Conservation (phyloP, 2,888 invertebrate genomes). For the Cenopis cana region DNA sequence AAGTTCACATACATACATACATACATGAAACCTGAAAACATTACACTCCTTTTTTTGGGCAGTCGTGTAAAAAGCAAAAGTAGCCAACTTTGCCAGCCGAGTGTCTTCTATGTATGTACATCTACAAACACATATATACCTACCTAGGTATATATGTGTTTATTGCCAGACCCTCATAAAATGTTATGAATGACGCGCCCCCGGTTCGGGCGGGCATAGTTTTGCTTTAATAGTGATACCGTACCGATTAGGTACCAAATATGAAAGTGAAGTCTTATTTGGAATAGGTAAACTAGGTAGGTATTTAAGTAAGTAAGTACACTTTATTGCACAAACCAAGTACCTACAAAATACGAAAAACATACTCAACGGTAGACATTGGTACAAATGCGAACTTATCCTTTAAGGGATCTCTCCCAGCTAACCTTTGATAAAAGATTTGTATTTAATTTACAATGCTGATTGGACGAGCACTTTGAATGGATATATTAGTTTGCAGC, state of each 20-base stretch:
- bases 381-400: too few species aligned
- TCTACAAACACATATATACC: too few species aligned
- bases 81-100: background rate
- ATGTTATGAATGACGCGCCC: conserved; percentile 74
- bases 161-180: conserved; percentile 70
- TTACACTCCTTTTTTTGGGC: too few species aligned
- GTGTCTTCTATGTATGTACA: background rate
- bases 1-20: too few species aligned
- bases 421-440: too few species aligned
- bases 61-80: too few species aligned
- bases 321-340: too few species aligned
- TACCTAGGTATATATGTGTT: conserved; percentile 55
- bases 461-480: background rate
- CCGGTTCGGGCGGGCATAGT: conserved; percentile 65
- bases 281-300: background rate
- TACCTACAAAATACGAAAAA: too few species aligned
- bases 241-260: conserved; percentile 23
- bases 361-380: too few species aligned
- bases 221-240: conserved; percentile 45
- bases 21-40: too few species aligned
- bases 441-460: background rate
- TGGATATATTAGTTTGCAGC: background rate
- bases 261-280: conserved; percentile 20
- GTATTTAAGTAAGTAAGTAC: too few species aligned
- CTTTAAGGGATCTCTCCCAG: too few species aligned